Base-by-base conservation (phyloP, 2,113 vertebrate species). In the Cromileptes altivelis region DNA sequence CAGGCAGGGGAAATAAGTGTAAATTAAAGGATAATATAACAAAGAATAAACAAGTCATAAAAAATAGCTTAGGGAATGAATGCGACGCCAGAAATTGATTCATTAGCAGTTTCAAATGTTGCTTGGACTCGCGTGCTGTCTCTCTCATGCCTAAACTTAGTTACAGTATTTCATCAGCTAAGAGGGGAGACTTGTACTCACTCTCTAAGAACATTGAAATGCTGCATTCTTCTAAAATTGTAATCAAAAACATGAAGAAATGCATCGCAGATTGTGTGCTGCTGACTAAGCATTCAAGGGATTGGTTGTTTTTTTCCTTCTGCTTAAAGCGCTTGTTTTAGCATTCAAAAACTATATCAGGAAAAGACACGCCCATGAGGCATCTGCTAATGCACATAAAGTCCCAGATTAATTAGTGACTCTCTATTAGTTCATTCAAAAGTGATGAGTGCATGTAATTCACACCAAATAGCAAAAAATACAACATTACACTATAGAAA, bases 21-120 rank as follows among this genome's bases (percentile, higher is more conserved):
- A 85, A 87, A 84, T 84, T 55, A 79, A 85, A 84, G 77, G 72
- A 90, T 75, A 77, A 70, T 75, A 70, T 86, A 64, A 79, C 62
- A 86, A 87, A 74, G 74, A 37, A 85, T 89, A 65, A 85, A 69
- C 58, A 85, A 82, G 79, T 80, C 75, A 81, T 69, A 75, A 88
- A 89, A 77, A 73, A 67, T 58, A 4, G 79, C 81, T 85, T 13
- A 65, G 85, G 82, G 70, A 81, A 40, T 58, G 21, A 55, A 85
- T 50, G 64, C 67, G 78, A 68, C 68, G 57, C 40, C 77, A 84
- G 70, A 82, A 82, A 76, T 21, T 70, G 75, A 88, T 86, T 85
- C 73, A 92, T 91, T 90, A 83, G 70, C 57, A 88, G 78, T 84
- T 72, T 75, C 53, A 85, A 78, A 60, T 72, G 60, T 76, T 69